phyloP scores from a whole-genome alignment of 2,797 vertebrate species.

The Melanotaenia maccullochi region DNA sequence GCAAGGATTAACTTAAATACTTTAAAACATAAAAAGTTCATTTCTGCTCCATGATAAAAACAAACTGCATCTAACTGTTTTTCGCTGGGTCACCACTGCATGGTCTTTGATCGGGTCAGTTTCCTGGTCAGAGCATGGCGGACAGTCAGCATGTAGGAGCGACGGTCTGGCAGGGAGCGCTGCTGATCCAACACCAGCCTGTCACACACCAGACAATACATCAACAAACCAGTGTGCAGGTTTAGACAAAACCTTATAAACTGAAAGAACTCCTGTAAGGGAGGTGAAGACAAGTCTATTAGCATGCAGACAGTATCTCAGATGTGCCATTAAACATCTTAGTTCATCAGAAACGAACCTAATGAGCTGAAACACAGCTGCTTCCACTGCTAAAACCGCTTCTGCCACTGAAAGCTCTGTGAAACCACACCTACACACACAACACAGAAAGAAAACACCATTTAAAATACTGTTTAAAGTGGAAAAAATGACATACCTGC shows the following conservation, averaged over 20 bases:
- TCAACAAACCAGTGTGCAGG: background rate
- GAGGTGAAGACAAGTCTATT: background rate
- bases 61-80: background rate
- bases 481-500: background rate
- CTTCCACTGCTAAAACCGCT: conserved; percentile 69
- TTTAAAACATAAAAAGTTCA: background rate
- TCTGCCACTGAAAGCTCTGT: conserved; percentile 83
- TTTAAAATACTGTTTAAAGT: background rate
- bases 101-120: conserved; percentile 82
- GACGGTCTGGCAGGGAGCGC: conserved; percentile 76
- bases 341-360: conserved; percentile 49
- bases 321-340: background rate
- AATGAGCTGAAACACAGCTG: conserved; percentile 74
- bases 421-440: conserved; percentile 74
- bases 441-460: background rate
- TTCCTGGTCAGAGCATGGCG: conserved; percentile 80
- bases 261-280: background rate
- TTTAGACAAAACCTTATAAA: background rate
- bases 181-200: conserved; percentile 80
- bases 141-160: conserved; percentile 81
- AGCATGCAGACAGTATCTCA: background rate
- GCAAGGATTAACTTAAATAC: background rate
- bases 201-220: conserved; percentile 9
- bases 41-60: background rate
- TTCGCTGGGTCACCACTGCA: conserved; percentile 80